Conservation (phyloP, 2,113 vertebrate species). For the Bubo bubo region DNA sequence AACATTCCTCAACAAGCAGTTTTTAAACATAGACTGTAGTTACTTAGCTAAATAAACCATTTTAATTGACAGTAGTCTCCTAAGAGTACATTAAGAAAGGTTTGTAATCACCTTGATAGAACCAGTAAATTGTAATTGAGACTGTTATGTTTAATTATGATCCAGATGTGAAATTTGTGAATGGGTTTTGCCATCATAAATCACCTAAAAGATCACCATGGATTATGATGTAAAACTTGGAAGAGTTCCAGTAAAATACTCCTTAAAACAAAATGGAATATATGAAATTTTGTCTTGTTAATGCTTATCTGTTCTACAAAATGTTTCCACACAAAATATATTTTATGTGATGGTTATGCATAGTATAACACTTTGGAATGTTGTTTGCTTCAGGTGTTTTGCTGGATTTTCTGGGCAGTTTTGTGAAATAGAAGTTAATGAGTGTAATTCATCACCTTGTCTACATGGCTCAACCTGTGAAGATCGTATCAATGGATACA, state of each 20-base stretch:
- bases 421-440: constrained; percentile 78
- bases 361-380: background rate
- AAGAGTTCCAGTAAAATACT: background rate
- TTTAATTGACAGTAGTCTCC: background rate
- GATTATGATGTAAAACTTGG: background rate
- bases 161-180: background rate
- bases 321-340: background rate
- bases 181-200: background rate
- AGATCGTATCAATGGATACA: constrained; percentile 82
- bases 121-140: background rate
- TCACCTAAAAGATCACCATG: background rate
- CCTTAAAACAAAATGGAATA: background rate
- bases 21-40: background rate
- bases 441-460: constrained; percentile 85
- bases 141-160: background rate
- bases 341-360: background rate
- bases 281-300: background rate
- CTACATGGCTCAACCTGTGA: constrained; percentile 80
- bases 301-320: background rate
- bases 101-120: background rate
- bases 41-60: background rate
- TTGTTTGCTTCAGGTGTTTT: constrained; percentile 63
- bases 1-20: background rate
- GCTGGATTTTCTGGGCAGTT: constrained; percentile 68
- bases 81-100: background rate